Conservation (phyloP, 1,140 invertebrate species). For the Pseudomyrmex flavicornis region DNA sequence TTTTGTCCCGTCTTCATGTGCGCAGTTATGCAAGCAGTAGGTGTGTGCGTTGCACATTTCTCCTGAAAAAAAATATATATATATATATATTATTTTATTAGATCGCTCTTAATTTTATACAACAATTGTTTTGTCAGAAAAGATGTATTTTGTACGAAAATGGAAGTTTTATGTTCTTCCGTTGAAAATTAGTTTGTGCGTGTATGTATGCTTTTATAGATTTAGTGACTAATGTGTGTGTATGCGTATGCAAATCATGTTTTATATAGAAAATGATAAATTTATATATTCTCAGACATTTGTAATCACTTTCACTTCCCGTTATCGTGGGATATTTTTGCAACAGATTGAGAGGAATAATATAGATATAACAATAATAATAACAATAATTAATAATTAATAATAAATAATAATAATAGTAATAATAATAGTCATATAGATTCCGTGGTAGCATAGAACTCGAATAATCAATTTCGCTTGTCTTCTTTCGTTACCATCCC, state of each 20-base stretch:
- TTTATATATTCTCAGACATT: background rate
- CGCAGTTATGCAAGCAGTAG: background rate
- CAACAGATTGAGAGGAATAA: conserved; percentile 11
- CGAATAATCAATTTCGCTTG: conserved; percentile 54
- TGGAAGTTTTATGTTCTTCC: background rate
- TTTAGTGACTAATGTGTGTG: too few species aligned
- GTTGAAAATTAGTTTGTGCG: background rate
- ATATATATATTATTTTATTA: too few species aligned
- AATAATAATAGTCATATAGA: conserved; percentile 8
- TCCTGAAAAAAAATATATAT: background rate
- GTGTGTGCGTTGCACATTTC: conserved; percentile 2
- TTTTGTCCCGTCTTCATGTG: conserved; percentile 22
- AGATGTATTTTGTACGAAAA: background rate
- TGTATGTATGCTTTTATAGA: background rate
- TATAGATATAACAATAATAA: background rate
- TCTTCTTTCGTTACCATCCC: conserved; percentile 29
- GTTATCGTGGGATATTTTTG: conserved; percentile 20
- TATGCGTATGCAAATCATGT: background rate
- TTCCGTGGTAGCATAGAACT: conserved; percentile 37
- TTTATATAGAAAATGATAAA: background rate
- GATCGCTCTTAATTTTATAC: too few species aligned
- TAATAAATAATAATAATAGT: too few species aligned
- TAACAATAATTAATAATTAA: too few species aligned
- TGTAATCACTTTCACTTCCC: conserved; percentile 1
- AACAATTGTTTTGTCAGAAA: too few species aligned